Evolutionary conservation across 2,888 invertebrate species (phyloP), one percentile per base, ranked within the genome.

Genomic region (Amphipyra tragopoginis): DNA sequence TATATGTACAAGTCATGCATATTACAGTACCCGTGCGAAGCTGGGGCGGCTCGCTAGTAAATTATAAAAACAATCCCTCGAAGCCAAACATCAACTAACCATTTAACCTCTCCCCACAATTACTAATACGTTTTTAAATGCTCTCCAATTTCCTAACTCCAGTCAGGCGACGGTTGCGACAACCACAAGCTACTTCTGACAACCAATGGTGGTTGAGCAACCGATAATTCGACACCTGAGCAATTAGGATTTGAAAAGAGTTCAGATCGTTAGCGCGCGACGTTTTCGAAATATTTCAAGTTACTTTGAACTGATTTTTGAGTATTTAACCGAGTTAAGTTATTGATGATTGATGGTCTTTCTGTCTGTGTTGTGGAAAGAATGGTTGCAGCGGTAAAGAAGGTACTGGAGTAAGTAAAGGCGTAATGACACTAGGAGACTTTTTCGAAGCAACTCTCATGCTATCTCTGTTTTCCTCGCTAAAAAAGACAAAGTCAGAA

Each of bases 201-300:
- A 80, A 79, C 68, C 70, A 56, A 63, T 72, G 64, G 68, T 54
- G 14, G 70, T 85, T 85, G 68, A 70, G 65, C 74, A 83, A 78
- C 67, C 69, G 80, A 81, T 85, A 86, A 89, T 89, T 88, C 84
- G 81, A 75, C 71, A 75, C 83, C 84, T 86, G 88, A 88, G 85
- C 85, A 77, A 72, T 79, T 79, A 77, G 72, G 67, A 65, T 73
- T 80, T 80, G 77, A 80, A 84, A 82, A 83, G 85, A 82, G 65
- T 84, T 80, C 75, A 75, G 70, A 76, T 79, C 81, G 83, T 81
- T 85, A 86, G 80, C 75, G 67, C 79, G 81, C 58, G 70, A 77
- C 72, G 55, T 76, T 82, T 74, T 54, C 70, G 78, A 73, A 80
- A 78, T 49, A 47, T 21, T 29, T 73, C 34, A 15, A 42, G 9